phyloP scores from a whole-genome alignment of 2,113 vertebrate genomes.

The zebrafish (Danio rerio) region DNA sequence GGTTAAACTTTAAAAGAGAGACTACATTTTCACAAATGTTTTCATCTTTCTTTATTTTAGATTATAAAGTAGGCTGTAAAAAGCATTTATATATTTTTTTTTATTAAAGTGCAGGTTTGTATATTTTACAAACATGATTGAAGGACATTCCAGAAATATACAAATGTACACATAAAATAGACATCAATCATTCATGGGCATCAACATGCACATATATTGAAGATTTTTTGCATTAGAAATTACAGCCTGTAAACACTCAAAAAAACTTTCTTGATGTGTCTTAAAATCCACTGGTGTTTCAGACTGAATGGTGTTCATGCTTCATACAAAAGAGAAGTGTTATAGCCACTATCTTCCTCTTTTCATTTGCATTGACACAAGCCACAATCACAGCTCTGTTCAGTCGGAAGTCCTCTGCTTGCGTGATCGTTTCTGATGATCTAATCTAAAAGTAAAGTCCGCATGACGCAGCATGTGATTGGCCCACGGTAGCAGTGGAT shows the following conservation, averaged over 20 bases:
- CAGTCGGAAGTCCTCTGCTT: neutral
- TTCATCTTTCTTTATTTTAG: no score
- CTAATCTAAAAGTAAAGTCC: neutral
- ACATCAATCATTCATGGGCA: neutral
- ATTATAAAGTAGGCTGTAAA: neutral
- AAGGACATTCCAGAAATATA: constrained; percentile 18
- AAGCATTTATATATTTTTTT: no score
- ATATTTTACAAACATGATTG: neutral
- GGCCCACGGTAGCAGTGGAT: neutral
- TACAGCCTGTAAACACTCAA: neutral
- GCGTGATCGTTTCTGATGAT: neutral
- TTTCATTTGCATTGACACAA: constrained; percentile 9
- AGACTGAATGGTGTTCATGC: no score
- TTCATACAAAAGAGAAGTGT: constrained; percentile 15
- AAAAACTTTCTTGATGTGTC: neutral
- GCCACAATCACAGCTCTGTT: neutral
- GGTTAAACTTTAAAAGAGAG: no score
- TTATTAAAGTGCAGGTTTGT: neutral
- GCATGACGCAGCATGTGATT: neutral
- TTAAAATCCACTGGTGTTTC: no score
- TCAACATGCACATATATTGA: neutral
- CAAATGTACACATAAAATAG: neutral
- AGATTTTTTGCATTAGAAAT: no score
- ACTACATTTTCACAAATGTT: no score
- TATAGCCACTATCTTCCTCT: neutral